Percentiles rank a stretch among this genome's conserved stretches.
These are phyloP conservation scores for Psilanteris sp. DNA, from an alignment of 1,140 invertebrate genomes.

Conservation along the genomic window DNA sequence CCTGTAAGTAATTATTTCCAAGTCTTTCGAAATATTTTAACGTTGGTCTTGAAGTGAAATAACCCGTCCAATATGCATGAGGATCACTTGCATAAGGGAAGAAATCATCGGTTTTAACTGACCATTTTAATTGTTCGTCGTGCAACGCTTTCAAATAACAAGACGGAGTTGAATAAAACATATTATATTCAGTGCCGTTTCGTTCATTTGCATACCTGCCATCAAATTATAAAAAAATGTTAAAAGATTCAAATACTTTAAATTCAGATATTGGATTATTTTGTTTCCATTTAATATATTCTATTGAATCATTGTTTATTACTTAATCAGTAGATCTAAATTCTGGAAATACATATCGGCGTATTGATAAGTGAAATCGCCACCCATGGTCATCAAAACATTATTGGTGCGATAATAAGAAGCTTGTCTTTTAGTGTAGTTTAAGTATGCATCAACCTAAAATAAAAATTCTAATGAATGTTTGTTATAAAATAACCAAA, in stretches of 20 bases:
- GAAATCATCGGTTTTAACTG: constrained; percentile 90
- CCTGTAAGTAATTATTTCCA: constrained; percentile 90
- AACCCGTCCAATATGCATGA: constrained; percentile 96
- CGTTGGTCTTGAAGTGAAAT: constrained; percentile 93
- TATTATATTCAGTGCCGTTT: constrained; percentile 65
- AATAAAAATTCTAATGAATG: constrained; percentile 1
- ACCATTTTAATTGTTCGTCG: constrained; percentile 83
- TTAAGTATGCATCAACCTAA: constrained; percentile 27
- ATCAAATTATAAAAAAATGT: background rate
- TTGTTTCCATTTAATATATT: too few relatives aligned
- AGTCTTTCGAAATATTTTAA: constrained; percentile 89
- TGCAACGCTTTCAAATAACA: constrained; percentile 94
- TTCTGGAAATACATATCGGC: constrained; percentile 92
- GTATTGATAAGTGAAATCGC: constrained; percentile 94
- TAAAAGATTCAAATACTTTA: too few relatives aligned
- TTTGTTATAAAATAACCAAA: too few relatives aligned
- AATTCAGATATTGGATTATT: too few relatives aligned
- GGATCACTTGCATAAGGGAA: constrained; percentile 92
- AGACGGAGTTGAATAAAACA: constrained; percentile 85
- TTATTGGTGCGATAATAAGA: constrained; percentile 84
- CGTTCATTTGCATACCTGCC: constrained; percentile 67
- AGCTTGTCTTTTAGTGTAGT: constrained; percentile 72
- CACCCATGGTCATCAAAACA: constrained; percentile 94
- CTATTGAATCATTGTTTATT: too few relatives aligned
- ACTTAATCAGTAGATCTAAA: constrained; percentile 94